phyloP scores from a whole-genome alignment of 2,888 invertebrate genomes.

The Latrodectus elegans region DNA sequence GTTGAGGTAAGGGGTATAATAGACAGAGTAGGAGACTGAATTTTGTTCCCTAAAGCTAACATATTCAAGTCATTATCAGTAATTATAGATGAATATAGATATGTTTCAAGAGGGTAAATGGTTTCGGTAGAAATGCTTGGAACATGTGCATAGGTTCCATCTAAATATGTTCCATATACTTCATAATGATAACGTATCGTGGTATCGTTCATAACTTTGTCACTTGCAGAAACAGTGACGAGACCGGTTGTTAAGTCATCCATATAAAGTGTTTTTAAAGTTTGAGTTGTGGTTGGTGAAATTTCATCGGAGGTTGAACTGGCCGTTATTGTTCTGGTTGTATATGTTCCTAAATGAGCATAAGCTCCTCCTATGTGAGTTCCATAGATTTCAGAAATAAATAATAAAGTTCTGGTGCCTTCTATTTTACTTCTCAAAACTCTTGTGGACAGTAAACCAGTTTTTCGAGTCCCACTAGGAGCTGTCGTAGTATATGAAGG shows the following conservation, averaged over 20 bases:
- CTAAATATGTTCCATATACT: conserved; percentile 66
- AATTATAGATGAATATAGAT: not conserved
- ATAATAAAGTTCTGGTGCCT: conserved; percentile 51
- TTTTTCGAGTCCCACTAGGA: conserved; percentile 35
- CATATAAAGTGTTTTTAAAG: conserved; percentile 34
- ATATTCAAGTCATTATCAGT: not conserved
- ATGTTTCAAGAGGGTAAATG: conserved; percentile 13
- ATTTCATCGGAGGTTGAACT: not conserved
- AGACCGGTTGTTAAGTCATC: conserved; percentile 63
- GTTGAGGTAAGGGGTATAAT: not conserved
- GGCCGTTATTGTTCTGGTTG: conserved; percentile 53
- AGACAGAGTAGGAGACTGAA: not conserved
- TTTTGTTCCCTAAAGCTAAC: not conserved
- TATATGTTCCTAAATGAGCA: conserved; percentile 71
- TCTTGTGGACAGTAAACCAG: conserved; percentile 69
- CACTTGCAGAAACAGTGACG: conserved; percentile 60
- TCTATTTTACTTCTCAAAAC: conserved; percentile 56
- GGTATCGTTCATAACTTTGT: conserved; percentile 57
- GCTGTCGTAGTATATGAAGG: conserved; percentile 17
- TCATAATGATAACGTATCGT: conserved; percentile 65
- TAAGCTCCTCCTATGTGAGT: conserved; percentile 71
- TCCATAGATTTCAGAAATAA: conserved; percentile 70
- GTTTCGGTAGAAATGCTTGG: conserved; percentile 67
- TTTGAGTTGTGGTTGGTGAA: conserved; percentile 4
- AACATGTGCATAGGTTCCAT: conserved; percentile 69